A percentile compares a stretch with the other conserved stretches of the same genome.
Conservation (phyloP, 2,797 vertebrate genomes). For the Aotus griseimembra region DNA sequence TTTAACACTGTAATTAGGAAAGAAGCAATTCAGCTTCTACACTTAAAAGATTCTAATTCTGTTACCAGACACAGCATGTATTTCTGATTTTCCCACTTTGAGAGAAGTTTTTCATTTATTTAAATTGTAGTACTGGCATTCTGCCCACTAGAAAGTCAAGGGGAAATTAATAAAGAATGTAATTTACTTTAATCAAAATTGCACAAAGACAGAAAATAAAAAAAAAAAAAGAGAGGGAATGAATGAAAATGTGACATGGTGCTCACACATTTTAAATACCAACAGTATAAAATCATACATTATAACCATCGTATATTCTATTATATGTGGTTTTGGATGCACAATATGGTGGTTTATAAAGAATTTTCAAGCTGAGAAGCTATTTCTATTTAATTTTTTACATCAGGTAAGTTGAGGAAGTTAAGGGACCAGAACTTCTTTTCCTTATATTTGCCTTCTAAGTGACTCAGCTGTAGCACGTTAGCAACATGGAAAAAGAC, state of each 20-base stretch:
- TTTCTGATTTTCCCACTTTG: constrained; percentile 12
- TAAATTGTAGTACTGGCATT: constrained; percentile 39
- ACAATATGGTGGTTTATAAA: background rate
- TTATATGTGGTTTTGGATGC: background rate
- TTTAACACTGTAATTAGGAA: constrained; percentile 55
- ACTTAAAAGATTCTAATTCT: constrained; percentile 46
- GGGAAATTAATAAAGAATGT: constrained; percentile 3
- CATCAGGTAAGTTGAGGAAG: background rate
- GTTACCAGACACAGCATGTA: background rate
- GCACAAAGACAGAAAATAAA: background rate
- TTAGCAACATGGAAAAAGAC: background rate
- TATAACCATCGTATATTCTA: background rate
- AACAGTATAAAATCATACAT: background rate
- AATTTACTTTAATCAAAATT: constrained; percentile 33
- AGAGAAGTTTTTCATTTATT: constrained; percentile 29
- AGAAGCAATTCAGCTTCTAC: constrained; percentile 39
- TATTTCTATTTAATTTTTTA: background rate
- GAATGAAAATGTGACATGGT: background rate
- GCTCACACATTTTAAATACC: background rate
- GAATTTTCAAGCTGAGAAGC: background rate
- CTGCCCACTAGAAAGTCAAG: background rate
- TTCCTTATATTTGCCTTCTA: background rate
- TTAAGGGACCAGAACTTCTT: background rate
- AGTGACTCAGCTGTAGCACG: background rate
- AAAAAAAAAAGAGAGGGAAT: background rate